A percentile compares a stretch with the other conserved stretches of the same genome.
phyloP scores from a whole-genome alignment of 2,797 vertebrate species.

The Simalia tracyae region DNA sequence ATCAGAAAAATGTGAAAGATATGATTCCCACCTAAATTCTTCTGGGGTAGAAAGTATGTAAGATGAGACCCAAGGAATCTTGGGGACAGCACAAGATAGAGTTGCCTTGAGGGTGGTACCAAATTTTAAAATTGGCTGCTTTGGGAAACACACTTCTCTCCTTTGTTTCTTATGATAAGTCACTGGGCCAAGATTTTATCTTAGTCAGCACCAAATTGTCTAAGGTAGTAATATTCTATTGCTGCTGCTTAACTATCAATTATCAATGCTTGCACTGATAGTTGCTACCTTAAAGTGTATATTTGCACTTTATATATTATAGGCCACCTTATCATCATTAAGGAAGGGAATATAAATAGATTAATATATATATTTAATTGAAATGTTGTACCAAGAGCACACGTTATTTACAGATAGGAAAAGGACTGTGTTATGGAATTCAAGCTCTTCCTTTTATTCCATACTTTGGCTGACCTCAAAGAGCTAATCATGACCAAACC shows the following conservation, averaged over 20 bases:
- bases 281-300: neutral
- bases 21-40: neutral
- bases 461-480: neutral
- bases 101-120: neutral
- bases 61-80: neutral
- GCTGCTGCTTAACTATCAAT: neutral
- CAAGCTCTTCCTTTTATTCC: neutral
- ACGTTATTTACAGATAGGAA: neutral
- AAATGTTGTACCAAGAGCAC: neutral
- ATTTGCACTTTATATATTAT: neutral
- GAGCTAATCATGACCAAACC: neutral
- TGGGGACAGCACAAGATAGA: neutral
- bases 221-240: neutral
- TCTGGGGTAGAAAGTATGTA: neutral
- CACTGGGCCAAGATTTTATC: neutral
- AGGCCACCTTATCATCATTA: neutral
- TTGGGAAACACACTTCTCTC: neutral
- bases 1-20: neutral
- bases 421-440: neutral
- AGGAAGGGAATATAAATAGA: neutral
- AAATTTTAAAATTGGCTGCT: neutral
- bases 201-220: neutral
- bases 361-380: neutral
- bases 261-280: neutral
- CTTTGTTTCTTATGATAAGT: neutral